Evolutionary conservation across 2,113 vertebrate species (phyloP), one percentile per base, ranked within the genome.

Genomic region (Phocoena phocoena): DNA sequence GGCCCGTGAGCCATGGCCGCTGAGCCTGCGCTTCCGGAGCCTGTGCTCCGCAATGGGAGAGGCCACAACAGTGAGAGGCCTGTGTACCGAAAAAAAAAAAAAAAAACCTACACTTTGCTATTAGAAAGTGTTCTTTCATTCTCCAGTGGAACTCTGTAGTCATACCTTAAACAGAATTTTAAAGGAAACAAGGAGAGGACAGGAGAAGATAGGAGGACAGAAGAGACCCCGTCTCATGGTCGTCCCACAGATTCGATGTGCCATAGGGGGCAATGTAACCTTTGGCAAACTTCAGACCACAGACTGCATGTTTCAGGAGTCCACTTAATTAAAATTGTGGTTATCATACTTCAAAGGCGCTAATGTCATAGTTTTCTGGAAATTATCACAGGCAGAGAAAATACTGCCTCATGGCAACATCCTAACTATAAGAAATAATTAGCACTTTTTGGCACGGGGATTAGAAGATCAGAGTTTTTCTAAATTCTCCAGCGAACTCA

Each of bases 371-470:
- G 18, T 84, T 95, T 84, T 26, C 41, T 55, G 20, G 63, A 79
- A 95, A 65, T 65, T 93, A 79, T 7, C 63, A 86, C 88, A 95
- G 47, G 21, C 38, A 84, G 62, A 81, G 36, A 77, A 96, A 84
- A 82, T 47, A 58, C 8, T n/a, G 6, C 58, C 63, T 77, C 38
- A 20, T 47, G 50, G 26, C 65, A 93, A 80, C 9, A 82, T 58
- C 23, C 41, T 73, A 68, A 73, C 11, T 31, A 28, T 8, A 68
- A 79, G 92, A 93, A 95, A 79, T 77, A 96, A n/a, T 89, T 36
- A 65, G 23, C 65, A 84, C 12, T 87, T 74, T 26, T 8, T 88
- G 82, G 80, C 26, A 26, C 47, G 23, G 82, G n/a, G 44, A 36
- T 50, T 93, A 36, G 44, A 90, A 97, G 44, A 83, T 26, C 15